Conservation (phyloP, 2,113 vertebrate species). For the Podarcis muralis region DNA sequence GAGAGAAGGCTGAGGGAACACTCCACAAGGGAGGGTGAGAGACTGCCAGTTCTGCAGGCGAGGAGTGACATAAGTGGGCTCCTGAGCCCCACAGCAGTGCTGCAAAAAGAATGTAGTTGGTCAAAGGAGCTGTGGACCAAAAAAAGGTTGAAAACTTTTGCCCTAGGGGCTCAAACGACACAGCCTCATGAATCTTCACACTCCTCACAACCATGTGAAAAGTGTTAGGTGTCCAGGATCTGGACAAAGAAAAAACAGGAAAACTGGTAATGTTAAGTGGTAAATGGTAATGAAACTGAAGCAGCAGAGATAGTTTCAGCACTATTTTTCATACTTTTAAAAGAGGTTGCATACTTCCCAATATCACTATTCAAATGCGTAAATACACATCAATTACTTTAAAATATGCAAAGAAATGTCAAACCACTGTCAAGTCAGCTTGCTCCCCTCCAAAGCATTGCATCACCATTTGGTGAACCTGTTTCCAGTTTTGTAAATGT, state of each 20-base stretch:
- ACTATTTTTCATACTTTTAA: background rate
- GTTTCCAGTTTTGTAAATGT: background rate
- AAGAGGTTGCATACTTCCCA: background rate
- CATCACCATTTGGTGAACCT: background rate
- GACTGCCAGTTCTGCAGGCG: too few relatives aligned
- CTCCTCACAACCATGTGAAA: background rate
- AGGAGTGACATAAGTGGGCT: too few relatives aligned
- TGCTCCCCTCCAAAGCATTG: background rate
- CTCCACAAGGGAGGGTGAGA: too few relatives aligned
- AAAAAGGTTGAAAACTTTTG: too few relatives aligned
- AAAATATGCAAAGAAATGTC: background rate
- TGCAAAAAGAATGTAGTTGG: too few relatives aligned
- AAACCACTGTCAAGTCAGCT: background rate
- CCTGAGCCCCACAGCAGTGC: too few relatives aligned
- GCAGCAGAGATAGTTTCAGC: background rate
- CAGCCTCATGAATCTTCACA: background rate
- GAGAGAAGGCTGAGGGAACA: too few relatives aligned
- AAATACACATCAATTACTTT: background rate
- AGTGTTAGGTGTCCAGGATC: background rate
- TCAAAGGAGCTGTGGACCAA: too few relatives aligned
- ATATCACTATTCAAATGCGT: background rate
- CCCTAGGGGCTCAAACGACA: background rate
- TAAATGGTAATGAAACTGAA: background rate
- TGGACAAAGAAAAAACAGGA: background rate
- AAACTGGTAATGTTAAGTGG: background rate